Base-by-base conservation (phyloP, 2,888 invertebrate species). In the Onthophagus sagittarius region DNA sequence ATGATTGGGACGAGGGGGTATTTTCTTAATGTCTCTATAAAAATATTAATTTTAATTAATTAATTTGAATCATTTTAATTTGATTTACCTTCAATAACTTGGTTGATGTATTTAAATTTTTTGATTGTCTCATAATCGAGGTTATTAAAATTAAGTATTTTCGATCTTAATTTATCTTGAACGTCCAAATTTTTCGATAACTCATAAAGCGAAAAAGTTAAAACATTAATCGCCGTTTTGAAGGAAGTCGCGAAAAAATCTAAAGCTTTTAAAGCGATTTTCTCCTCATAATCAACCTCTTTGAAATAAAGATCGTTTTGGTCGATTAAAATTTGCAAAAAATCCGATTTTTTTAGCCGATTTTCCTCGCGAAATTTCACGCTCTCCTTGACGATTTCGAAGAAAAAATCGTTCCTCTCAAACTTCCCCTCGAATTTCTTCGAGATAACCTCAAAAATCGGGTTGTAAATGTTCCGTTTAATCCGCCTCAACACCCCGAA, bases 191-290 rank as follows among this genome's bases (percentile, higher is more conserved):
- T 80, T 14, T 75, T 70, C 0, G 89, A 88, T 53, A 91, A 78
- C 11, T 87, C 87, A 78, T 88, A 88, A 7, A 88, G 82, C 0
- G 87, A 87, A 76, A 88, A 89, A 0, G 88, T 87, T 32, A 90
- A 79, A 9, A 89, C 80, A 0, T 88, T 88, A 71, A 89, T 88
- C 0, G 90, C 88, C 0, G 90, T 90, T 79, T 90, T 90, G 78
- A 88, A 90, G 0, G 90, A 90, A 72, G 89, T 90, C 71, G 89
- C 82, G 2, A 90, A 86, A 81, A 90, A 90, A 2, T 90, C 81
- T 32, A 90, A 82, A 9, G 88, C 86, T 80, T 91, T 90, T 0
- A 89, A 89, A 1, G 79, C 78, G 4, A 83, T 77, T 13, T 63
- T n/a, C 7, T 72, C 62, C 74, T 83, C 80, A 3, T 80, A 75